Evolutionary conservation across 2,113 vertebrate genomes (phyloP).

Genomic region (Amphiprion percula): DNA sequence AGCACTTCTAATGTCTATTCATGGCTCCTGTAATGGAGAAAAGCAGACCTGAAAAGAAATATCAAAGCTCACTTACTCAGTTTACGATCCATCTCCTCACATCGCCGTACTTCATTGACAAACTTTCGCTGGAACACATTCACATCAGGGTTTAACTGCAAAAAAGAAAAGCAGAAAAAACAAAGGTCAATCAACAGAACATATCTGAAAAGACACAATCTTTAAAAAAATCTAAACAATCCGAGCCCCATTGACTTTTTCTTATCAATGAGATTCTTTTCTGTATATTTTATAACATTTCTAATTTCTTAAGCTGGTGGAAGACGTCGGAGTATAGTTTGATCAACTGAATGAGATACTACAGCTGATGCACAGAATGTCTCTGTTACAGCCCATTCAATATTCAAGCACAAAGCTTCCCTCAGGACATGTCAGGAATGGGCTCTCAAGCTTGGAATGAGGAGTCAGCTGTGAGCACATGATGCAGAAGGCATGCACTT

Average conservation of each 20-base stretch:
- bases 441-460: conserved; percentile 50
- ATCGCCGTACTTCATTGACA: conserved; percentile 97
- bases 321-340: neutral
- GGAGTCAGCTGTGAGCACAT: conserved; percentile 76
- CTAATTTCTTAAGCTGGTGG: neutral
- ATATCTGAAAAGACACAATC: neutral
- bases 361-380: neutral
- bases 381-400: conserved; percentile 18
- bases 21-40: neutral
- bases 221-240: too few relatives aligned
- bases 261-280: neutral
- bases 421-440: conserved; percentile 42
- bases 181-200: neutral
- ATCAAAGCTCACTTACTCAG: conserved; percentile 86
- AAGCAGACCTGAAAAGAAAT: neutral
- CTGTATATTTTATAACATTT: neutral
- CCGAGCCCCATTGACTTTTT: too few relatives aligned
- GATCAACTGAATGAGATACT: neutral
- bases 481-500: conserved; percentile 52
- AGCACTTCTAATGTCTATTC: neutral
- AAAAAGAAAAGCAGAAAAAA: neutral
- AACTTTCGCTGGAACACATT: conserved; percentile 99
- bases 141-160: conserved; percentile 96
- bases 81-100: conserved; percentile 99
- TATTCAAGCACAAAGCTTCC: conserved; percentile 48